phyloP scores from a whole-genome alignment of 2,888 invertebrate species.

The Zhuqinia jingwanae region DNA sequence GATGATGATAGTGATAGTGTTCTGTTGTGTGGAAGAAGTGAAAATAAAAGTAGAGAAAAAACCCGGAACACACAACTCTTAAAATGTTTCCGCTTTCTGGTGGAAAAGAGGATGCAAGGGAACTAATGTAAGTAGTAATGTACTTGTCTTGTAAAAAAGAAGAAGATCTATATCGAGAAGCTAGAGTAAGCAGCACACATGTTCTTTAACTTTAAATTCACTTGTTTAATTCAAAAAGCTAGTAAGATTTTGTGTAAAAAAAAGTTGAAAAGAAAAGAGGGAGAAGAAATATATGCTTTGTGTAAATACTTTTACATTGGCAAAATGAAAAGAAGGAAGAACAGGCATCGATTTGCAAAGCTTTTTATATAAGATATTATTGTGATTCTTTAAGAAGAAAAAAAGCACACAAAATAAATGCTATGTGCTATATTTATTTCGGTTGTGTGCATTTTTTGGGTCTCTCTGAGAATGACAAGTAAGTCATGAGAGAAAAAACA shows the following conservation, averaged over 20 bases:
- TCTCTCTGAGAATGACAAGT: not conserved
- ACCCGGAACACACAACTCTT: conserved; percentile 70
- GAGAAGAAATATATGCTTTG: not conserved
- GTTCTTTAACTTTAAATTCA: conserved; percentile 13
- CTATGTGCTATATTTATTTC: not conserved
- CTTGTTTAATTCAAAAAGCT: conserved; percentile 27
- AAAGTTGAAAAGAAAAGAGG: not conserved
- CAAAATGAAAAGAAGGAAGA: not conserved
- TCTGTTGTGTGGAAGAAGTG: not conserved
- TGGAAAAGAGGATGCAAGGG: not conserved
- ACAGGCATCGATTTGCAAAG: not conserved
- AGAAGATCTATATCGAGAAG: too few relatives aligned
- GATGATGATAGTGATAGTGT: conserved; percentile 26
- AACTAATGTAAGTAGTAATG: conserved; percentile 3
- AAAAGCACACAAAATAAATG: not conserved
- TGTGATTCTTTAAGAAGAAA: not conserved
- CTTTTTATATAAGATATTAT: too few relatives aligned
- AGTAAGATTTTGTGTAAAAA: not conserved
- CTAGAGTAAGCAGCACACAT: conserved; percentile 7
- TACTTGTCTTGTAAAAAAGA: conserved; percentile 11
- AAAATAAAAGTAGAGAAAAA: conserved; percentile 12
- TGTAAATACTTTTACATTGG: not conserved
- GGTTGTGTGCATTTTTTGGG: not conserved
- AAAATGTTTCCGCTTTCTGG: conserved; percentile 67
- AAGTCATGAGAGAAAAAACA: not conserved